Conservation (phyloP, 1,140 invertebrate species). For the Drosophila pallidifrons region DNA sequence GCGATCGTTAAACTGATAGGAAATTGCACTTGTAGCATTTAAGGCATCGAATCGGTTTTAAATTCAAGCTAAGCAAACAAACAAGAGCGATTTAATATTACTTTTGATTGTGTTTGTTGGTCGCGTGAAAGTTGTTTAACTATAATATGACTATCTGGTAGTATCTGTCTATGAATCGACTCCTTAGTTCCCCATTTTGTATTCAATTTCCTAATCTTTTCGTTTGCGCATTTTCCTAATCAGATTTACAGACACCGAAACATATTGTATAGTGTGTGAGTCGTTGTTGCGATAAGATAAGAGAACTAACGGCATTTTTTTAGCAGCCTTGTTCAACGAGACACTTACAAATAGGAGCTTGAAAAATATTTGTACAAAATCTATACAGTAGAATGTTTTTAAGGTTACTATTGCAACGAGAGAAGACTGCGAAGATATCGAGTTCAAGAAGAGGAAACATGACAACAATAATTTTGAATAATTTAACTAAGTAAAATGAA, state of each 20-base stretch:
- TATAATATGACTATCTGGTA: neutral
- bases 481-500: no score
- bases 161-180: neutral
- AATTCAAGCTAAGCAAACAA: neutral
- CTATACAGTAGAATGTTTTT: no score
- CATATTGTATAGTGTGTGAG: neutral
- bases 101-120: neutral
- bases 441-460: no score
- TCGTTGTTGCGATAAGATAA: slow-evolving; percentile 20
- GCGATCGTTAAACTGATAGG: slow-evolving; percentile 1
- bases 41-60: neutral
- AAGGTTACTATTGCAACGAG: no score
- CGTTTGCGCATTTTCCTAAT: neutral
- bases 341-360: slow-evolving; percentile 21
- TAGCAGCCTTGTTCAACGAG: no score
- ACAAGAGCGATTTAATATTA: neutral
- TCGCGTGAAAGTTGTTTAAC: slow-evolving; percentile 9
- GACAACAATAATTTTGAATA: no score
- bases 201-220: no score
- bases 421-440: no score
- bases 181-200: slow-evolving; percentile 7
- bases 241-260: neutral
- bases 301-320: neutral
- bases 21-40: slow-evolving; percentile 1
- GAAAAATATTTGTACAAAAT: slow-evolving; percentile 23